Conservation (phyloP, 2,797 vertebrate species). For the Mastacembelus armatus region DNA sequence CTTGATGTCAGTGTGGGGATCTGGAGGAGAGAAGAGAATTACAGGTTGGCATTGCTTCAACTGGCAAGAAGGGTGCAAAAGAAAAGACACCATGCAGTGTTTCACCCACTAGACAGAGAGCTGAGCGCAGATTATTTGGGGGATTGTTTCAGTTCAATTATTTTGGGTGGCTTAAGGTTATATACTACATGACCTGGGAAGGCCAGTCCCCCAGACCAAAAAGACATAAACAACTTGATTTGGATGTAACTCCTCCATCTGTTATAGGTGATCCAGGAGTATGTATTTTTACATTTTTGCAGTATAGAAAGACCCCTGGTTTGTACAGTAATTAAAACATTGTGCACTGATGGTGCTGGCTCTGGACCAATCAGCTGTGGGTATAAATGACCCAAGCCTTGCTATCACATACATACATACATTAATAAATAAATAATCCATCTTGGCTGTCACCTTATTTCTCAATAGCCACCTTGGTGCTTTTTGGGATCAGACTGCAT, state of each 20-base stretch:
- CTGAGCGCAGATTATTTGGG: conserved; percentile 53
- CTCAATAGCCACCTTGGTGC: conserved; percentile 16
- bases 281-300: conserved; percentile 20
- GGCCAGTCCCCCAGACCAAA: conserved; percentile 27
- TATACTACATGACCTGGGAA: conserved; percentile 24
- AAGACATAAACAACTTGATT: conserved; percentile 44
- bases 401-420: too few species aligned
- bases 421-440: too few species aligned
- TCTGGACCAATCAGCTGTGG: conserved; percentile 66
- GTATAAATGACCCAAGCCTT: too few species aligned
- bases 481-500: not conserved
- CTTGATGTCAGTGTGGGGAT: conserved; percentile 75
- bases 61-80: conserved; percentile 62
- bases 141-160: conserved; percentile 62
- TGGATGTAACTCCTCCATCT: conserved; percentile 47
- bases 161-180: conserved; percentile 49
- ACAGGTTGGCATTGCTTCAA: conserved; percentile 77
- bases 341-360: conserved; percentile 60
- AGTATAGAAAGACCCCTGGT: conserved; percentile 41
- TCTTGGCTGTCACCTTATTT: conserved; percentile 12
- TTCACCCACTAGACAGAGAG: conserved; percentile 47
- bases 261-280: conserved; percentile 46
- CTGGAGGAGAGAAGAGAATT: conserved; percentile 74
- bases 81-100: conserved; percentile 54
- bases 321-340: conserved; percentile 71